A percentile compares a stretch with the other conserved stretches of the same genome.
Evolutionary conservation across 2,888 invertebrate species (phyloP).

Genomic region (Parochlus steinenii): DNA sequence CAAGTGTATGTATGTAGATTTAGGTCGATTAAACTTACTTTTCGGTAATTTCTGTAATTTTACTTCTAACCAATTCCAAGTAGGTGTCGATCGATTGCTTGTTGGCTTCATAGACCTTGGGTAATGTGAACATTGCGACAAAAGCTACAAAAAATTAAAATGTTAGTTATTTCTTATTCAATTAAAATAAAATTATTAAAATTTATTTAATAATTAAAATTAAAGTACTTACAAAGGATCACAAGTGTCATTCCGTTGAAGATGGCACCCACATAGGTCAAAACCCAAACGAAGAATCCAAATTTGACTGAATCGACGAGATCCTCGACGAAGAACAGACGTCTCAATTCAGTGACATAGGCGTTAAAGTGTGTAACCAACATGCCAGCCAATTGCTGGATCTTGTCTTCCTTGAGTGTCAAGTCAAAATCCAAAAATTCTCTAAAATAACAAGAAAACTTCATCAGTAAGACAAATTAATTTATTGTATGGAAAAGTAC

Average conservation of each 20-base stretch:
- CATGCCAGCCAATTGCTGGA: slow-evolving; percentile 72
- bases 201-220: slow-evolving; percentile 3
- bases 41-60: slow-evolving; percentile 73
- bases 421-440: slow-evolving; percentile 77
- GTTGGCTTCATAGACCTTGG: slow-evolving; percentile 92
- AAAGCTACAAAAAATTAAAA: slow-evolving; percentile 47
- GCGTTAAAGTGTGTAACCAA: slow-evolving; percentile 79
- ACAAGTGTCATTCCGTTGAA: slow-evolving; percentile 98
- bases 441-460: slow-evolving; percentile 30
- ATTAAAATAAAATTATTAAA: slow-evolving; percentile 4
- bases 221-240: slow-evolving; percentile 64
- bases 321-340: slow-evolving; percentile 92
- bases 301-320: slow-evolving; percentile 92
- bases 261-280: slow-evolving; percentile 96
- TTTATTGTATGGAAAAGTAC: slow-evolving; percentile 39
- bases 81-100: slow-evolving; percentile 86
- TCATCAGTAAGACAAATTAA: slow-evolving; percentile 1
- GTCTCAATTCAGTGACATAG: slow-evolving; percentile 63
- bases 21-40: slow-evolving; percentile 44
- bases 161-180: neutral
- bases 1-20: neutral
- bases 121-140: slow-evolving; percentile 84
- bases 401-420: slow-evolving; percentile 77
- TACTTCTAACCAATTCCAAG: slow-evolving; percentile 70
- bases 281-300: slow-evolving; percentile 84